phyloP scores from a whole-genome alignment of 92 coral and sea anemone genomes.

The Diadumene lineata region DNA sequence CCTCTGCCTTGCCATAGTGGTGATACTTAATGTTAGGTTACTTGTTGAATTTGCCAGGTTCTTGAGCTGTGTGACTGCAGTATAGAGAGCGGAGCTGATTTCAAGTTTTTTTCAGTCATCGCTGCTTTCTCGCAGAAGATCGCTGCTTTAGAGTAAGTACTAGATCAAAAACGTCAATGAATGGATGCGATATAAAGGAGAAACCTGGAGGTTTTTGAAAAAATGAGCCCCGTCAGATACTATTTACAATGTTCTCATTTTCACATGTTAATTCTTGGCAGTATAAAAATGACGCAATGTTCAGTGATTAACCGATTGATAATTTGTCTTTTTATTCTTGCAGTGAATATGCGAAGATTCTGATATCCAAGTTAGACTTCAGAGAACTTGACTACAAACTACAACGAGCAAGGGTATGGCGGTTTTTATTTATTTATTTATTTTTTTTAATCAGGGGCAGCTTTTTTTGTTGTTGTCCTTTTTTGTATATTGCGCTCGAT shows the following conservation, averaged over 20 bases:
- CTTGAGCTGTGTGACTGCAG: constrained; percentile 92
- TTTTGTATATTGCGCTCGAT: no score
- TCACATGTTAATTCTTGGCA: no score
- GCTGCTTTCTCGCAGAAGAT: constrained; percentile 93
- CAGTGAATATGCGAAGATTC: constrained; percentile 89
- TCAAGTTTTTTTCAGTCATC: constrained; percentile 91
- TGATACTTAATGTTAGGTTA: neutral
- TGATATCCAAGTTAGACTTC: constrained; percentile 85
- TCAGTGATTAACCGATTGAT: neutral
- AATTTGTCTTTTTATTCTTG: neutral
- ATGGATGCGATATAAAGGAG: no score
- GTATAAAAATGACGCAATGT: no score
- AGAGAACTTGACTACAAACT: constrained; percentile 86
- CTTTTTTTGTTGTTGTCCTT: no score
- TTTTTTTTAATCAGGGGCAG: neutral
- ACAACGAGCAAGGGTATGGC: constrained; percentile 80
- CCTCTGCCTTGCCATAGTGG: no score
- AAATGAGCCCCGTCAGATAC: no score
- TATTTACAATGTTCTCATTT: no score
- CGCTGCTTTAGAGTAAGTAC: constrained; percentile 88
- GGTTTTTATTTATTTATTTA: neutral
- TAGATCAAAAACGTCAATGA: no score
- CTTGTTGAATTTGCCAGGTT: constrained; percentile 37
- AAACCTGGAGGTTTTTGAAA: no score
- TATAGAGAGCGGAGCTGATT: constrained; percentile 78